phyloP scores from a whole-genome alignment of 2,888 invertebrate species.

The Cremastinae sp. region DNA sequence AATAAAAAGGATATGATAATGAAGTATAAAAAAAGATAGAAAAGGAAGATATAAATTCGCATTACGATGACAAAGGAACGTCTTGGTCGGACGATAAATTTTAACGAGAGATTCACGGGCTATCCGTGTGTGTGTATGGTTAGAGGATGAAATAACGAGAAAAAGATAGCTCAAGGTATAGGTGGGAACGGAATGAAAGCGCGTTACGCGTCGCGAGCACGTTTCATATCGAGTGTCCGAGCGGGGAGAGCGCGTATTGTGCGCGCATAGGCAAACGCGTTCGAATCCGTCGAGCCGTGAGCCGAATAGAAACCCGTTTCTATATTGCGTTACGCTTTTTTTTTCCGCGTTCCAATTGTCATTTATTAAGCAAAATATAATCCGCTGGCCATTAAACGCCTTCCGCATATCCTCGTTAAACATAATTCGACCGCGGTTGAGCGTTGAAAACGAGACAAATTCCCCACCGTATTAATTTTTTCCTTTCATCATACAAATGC shows the following conservation, averaged over 20 bases:
- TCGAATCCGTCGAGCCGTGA: background rate
- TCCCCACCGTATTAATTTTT: background rate
- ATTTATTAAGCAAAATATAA: conserved; percentile 26
- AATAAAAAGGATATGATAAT: too few relatives aligned
- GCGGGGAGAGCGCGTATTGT: background rate
- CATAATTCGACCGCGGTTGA: conserved; percentile 10
- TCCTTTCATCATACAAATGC: background rate
- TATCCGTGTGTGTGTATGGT: too few relatives aligned
- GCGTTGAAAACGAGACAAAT: background rate
- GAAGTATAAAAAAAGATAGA: too few relatives aligned
- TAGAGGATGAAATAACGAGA: too few relatives aligned
- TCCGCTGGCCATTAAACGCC: conserved; percentile 30
- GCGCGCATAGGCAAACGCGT: background rate
- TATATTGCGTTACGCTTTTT: conserved; percentile 34
- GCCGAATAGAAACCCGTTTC: conserved; percentile 1
- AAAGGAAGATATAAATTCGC: too few relatives aligned
- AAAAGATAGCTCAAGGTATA: background rate
- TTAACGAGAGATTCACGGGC: too few relatives aligned
- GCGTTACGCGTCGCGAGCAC: conserved; percentile 10
- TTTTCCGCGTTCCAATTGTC: conserved; percentile 12
- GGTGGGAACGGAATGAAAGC: background rate
- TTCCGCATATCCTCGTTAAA: conserved; percentile 27
- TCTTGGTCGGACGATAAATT: too few relatives aligned
- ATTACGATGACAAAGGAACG: too few relatives aligned
- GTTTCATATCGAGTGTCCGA: too few relatives aligned